phyloP scores from a whole-genome alignment of 2,888 invertebrate species.

The Rhorus exstirpatorius region DNA sequence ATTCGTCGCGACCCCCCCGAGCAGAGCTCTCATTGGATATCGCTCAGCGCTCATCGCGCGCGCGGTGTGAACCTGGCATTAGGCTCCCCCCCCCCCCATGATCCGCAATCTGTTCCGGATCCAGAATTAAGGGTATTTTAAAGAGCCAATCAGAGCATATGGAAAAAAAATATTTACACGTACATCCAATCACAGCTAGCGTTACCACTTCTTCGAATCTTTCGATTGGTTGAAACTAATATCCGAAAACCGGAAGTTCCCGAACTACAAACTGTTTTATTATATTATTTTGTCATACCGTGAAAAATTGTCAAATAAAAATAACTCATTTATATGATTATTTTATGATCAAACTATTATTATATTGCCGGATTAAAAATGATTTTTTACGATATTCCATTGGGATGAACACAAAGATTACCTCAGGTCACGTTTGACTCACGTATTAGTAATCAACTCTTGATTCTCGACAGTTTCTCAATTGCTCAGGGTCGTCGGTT shows the following conservation, averaged over 20 bases:
- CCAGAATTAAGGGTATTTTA: too few species aligned
- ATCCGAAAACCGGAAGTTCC: background rate
- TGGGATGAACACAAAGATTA: background rate
- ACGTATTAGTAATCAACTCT: slow-evolving; percentile 1
- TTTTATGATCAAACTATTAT: too few species aligned
- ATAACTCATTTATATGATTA: slow-evolving; percentile 73
- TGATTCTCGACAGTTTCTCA: slow-evolving; percentile 42
- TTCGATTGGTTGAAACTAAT: slow-evolving; percentile 12
- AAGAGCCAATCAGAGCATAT: background rate
- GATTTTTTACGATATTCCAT: background rate
- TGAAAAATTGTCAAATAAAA: slow-evolving; percentile 61
- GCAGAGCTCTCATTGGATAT: too few species aligned
- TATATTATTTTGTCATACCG: slow-evolving; percentile 72
- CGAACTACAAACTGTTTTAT: slow-evolving; percentile 1
- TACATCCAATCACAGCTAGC: background rate
- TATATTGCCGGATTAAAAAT: background rate
- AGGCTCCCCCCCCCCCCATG: too few species aligned
- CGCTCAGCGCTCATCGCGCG: too few species aligned
- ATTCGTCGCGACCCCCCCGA: too few species aligned
- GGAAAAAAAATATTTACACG: background rate
- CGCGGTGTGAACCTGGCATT: too few species aligned
- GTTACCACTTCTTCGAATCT: background rate
- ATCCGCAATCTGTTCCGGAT: too few species aligned
- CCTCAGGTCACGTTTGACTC: slow-evolving; percentile 37
- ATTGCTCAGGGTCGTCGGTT: slow-evolving; percentile 68